A percentile compares a stretch with the other conserved stretches of the same genome.
Evolutionary conservation across 2,888 invertebrate species (phyloP).

Genomic region (Cheilosia urbana): DNA sequence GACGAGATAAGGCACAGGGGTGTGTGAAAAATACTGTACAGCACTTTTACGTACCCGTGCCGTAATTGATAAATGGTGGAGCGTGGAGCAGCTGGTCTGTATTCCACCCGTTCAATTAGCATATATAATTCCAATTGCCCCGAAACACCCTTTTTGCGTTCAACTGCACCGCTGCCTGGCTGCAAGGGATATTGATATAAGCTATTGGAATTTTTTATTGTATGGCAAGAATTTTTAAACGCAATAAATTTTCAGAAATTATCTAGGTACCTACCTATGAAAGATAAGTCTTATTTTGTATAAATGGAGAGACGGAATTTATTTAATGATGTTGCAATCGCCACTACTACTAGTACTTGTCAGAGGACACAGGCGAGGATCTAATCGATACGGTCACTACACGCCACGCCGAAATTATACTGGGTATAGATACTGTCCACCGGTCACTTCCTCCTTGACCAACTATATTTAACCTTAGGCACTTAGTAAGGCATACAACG

Average conservation of each 20-base stretch:
- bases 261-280: rapidly evolving
- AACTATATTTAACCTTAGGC: too few species aligned
- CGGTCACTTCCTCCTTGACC: too few species aligned
- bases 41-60: too few species aligned
- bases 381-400: too few species aligned
- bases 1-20: not conserved
- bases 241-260: not conserved
- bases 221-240: not conserved
- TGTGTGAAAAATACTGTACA: conserved; percentile 13
- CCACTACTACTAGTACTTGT: too few species aligned
- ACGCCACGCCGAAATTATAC: too few species aligned
- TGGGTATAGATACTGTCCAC: too few species aligned
- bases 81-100: not conserved
- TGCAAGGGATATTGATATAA: not conserved
- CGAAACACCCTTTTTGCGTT: conserved; percentile 4
- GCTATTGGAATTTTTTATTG: conserved; percentile 17
- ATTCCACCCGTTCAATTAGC: conserved; percentile 14
- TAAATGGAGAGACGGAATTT: not conserved
- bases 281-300: not conserved
- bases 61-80: conserved; percentile 13
- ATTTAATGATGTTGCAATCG: too few species aligned
- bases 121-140: conserved; percentile 30
- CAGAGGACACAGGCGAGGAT: too few species aligned
- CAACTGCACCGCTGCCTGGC: not conserved
- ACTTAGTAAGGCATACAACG: too few species aligned